A percentile compares a stretch with the other conserved stretches of the same genome.
Evolutionary conservation across 1,140 invertebrate species (phyloP).

Genomic region (Acyrthosiphon pisum): DNA sequence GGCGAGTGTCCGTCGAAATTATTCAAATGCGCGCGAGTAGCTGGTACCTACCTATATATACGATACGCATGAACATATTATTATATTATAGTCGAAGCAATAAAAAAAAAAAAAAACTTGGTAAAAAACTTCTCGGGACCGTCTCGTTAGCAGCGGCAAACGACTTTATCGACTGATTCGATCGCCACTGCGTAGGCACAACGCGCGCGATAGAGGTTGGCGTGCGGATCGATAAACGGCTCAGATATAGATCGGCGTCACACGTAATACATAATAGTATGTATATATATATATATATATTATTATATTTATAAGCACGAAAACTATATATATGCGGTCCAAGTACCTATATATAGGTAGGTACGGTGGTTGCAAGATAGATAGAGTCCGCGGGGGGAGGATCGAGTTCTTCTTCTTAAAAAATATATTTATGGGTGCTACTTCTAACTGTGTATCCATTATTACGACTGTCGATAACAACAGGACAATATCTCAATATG

Average conservation of each 20-base stretch:
- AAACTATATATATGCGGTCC: too few species aligned
- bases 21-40: background rate
- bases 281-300: too few species aligned
- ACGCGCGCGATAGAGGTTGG: background rate
- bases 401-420: too few species aligned
- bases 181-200: background rate
- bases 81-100: background rate
- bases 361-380: too few species aligned
- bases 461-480: too few species aligned
- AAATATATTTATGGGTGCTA: too few species aligned
- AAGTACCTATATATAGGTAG: too few species aligned
- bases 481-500: too few species aligned
- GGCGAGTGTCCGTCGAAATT: background rate
- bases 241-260: background rate
- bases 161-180: background rate
- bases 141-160: background rate
- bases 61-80: background rate
- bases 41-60: background rate
- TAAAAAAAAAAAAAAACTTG: background rate
- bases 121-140: background rate
- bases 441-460: too few species aligned
- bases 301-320: too few species aligned
- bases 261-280: background rate
- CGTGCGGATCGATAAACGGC: background rate
- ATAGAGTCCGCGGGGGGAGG: too few species aligned